Base-by-base conservation (phyloP, 2,797 vertebrate species). In the Pampus argenteus region DNA sequence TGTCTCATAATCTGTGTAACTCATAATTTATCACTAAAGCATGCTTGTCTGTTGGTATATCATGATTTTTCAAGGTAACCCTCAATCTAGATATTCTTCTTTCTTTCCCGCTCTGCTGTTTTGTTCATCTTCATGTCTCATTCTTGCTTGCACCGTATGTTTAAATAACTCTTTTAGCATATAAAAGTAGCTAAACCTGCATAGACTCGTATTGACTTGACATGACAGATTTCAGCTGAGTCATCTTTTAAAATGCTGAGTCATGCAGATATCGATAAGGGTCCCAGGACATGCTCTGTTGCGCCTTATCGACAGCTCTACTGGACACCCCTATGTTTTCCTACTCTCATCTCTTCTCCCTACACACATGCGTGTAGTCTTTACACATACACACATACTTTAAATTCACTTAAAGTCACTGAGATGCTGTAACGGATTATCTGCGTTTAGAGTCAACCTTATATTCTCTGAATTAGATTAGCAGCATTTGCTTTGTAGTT, bases 241-340 rank as follows among this genome's bases (percentile, higher is more conserved):
- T 86, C 74, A 77, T 50, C 61, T 67, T 8, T 74, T 60, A 54
- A 76, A 81, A 76, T 48, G 78, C 71, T 61, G 84, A 88, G 31
- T 88, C 84, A 78, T 64, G 42, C 34, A 62, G 70, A 72, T 59
- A 14, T 71, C 48, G 76, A 5, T 18, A 7, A 58, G 28, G n/a
- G 48, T 81, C 72, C 29, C 3, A 9, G 59, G 62, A 84, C 49
- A 49, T 15, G 54, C 64, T 65, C 13, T 14, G 15, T 40, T 38
- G 60, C 18, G 0, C 52, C 55, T 3, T 72, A 86, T 82, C 2
- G 31, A 79, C 66, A 55, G 45, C 75, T 72, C 42, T 42, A 59
- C 52, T 2, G 7, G 73, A 81, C 66, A 50, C 18, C 3, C 0
- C 47, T 58, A 78, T 2, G 3, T 76, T 52, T 26, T 73, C 45